Evolutionary conservation across 2,888 invertebrate species (phyloP), one percentile per base, ranked within the genome.

Genomic region (Suillia variegata): DNA sequence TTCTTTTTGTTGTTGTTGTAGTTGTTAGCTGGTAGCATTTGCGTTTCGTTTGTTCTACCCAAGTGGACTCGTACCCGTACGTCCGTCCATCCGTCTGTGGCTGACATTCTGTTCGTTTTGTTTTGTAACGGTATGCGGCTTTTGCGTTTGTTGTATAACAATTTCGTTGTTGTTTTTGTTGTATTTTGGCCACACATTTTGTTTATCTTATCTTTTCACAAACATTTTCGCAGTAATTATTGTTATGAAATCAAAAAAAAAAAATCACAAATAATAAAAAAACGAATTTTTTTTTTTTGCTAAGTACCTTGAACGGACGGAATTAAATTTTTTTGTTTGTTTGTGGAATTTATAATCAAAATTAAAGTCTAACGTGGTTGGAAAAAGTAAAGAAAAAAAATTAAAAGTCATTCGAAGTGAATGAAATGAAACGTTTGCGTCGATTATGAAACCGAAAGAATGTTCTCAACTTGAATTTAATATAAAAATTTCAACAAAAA

Each of bases 161-260:
- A 38, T 13, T 10, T 10, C 4, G 6, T 13, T n/a, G 26, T 26
- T 26, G 5, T 26, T 26, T 26, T 26, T 38, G 6, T 13, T 38
- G 6, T n/a, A n/a, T 38, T 38, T 38, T 38, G 31, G 6, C 6
- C 6, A 6, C 31, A 12, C 6, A 31, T 31, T 38, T 38, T 3
- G 38, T 38, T 38, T 38, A 38, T 38, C 38, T 38, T 38, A 38
- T n/a, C 38, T 38, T 38, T n/a, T n/a, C n/a, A n/a, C n/a, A 12
- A 31, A 31, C 6, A 31, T 8, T 8, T 31, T 31, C 12, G 38
- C 38, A 38, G n/a, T n/a, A 38, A 38, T 38, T 38, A 4, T 38
- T 10, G 6, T n/a, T 38, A n/a, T n/a, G 15, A 10, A n/a, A 38
- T n/a, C n/a, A 38, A 38, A n/a, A 13, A 38, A 38, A 10, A n/a